phyloP scores from a whole-genome alignment of 23 tunicate genomes.

The Botrylloides violaceus region DNA sequence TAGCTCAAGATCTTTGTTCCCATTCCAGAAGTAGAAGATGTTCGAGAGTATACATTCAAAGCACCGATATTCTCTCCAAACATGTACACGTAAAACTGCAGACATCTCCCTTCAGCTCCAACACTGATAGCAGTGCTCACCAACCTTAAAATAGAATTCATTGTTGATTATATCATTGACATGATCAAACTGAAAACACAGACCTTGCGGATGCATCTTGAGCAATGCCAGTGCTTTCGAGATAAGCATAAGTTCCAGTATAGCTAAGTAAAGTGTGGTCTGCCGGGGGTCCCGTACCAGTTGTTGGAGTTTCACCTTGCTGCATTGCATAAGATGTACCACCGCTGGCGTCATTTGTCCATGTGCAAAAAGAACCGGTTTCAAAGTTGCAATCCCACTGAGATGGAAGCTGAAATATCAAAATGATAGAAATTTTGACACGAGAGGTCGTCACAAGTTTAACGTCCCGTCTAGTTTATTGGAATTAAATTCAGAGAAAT shows the following conservation, averaged over 20 bases:
- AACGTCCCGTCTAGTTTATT: too few relatives aligned
- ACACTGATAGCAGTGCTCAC: constrained; percentile 38
- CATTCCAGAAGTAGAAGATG: constrained; percentile 9
- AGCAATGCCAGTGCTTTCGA: constrained; percentile 38
- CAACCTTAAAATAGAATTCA: constrained; percentile 50
- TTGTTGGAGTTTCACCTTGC: constrained; percentile 56
- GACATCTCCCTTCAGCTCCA: constrained; percentile 50
- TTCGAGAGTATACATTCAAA: constrained; percentile 31
- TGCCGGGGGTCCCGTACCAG: constrained; percentile 74
- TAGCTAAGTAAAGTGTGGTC: constrained; percentile 55
- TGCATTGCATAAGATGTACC: constrained; percentile 27
- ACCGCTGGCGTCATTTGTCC: constrained; percentile 37
- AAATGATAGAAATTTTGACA: too few relatives aligned
- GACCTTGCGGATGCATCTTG: constrained; percentile 52
- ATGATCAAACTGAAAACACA: too few relatives aligned
- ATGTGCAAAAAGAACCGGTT: constrained; percentile 33
- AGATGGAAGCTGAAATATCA: constrained; percentile 26
- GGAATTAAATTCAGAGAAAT: too few relatives aligned
- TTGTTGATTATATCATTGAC: too few relatives aligned
- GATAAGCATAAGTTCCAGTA: constrained; percentile 50
- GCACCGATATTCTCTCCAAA: constrained; percentile 74
- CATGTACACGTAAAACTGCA: constrained; percentile 79
- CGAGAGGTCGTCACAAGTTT: too few relatives aligned
- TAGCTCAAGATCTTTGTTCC: constrained; percentile 16
- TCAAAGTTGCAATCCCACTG: constrained; percentile 89